Conservation (phyloP, 2,888 invertebrate genomes). For the Eumerus sabulonum region DNA sequence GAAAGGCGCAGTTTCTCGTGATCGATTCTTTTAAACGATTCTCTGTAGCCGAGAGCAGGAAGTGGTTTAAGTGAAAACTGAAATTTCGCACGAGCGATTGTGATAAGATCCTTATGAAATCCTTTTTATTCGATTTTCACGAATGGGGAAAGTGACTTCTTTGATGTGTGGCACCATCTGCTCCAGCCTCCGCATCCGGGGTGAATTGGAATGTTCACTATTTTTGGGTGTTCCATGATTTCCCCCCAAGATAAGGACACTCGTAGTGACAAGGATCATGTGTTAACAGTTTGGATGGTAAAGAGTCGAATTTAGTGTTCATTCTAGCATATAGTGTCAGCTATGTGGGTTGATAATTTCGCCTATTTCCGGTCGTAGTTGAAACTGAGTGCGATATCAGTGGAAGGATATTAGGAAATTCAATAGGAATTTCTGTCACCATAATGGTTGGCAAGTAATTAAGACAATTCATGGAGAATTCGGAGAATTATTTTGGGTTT, state of each 20-base stretch:
- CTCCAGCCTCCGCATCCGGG: constrained; percentile 59
- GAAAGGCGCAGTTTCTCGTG: not conserved
- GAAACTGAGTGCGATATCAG: constrained; percentile 19
- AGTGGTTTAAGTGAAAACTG: not conserved
- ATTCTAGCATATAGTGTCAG: constrained; percentile 18
- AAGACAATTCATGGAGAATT: constrained; percentile 49
- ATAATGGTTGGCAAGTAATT: constrained; percentile 33
- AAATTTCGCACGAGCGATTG: no score
- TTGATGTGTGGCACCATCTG: no score
- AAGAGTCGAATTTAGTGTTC: constrained; percentile 43
- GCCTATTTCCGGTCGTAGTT: no score
- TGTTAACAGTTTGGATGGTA: constrained; percentile 35
- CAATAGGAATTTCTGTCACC: constrained; percentile 38
- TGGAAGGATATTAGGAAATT: constrained; percentile 32
- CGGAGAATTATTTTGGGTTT: constrained; percentile 22
- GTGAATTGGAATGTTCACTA: constrained; percentile 44
- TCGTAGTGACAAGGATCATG: constrained; percentile 36
- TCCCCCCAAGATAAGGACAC: constrained; percentile 1
- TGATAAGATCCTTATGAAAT: constrained; percentile 21
- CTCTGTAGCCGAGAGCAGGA: not conserved
- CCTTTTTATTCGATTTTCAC: no score
- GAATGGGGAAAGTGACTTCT: no score
- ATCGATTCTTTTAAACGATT: not conserved
- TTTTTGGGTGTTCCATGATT: constrained; percentile 18
- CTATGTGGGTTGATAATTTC: not conserved